A percentile compares a stretch with the other conserved stretches of the same genome.
Conservation (phyloP, 2,113 vertebrate genomes). For the Erinaceus europaeus region DNA sequence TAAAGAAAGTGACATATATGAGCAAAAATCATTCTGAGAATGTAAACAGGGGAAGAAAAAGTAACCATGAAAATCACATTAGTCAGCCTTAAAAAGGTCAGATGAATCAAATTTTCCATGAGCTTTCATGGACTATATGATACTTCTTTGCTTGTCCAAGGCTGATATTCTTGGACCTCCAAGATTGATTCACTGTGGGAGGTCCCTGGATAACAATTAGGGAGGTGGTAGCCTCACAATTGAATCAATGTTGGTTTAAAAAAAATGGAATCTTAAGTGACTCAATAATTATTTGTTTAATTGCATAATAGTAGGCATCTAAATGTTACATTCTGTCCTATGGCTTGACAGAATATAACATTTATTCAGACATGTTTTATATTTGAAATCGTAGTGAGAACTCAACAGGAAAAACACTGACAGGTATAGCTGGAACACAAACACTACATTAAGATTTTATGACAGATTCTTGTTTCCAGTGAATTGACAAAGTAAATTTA, state of each 20-base stretch:
- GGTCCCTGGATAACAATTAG: background rate
- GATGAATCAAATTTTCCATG: conserved; percentile 77
- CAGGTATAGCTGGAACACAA: too few species aligned
- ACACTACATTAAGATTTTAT: too few species aligned
- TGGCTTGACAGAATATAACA: background rate
- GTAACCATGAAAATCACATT: conserved; percentile 74
- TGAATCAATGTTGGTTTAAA: background rate
- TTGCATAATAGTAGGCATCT: background rate
- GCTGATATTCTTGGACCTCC: background rate
- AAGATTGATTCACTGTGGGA: background rate
- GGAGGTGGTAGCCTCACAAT: background rate
- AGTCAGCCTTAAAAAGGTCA: conserved; percentile 73
- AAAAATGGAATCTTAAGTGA: background rate
- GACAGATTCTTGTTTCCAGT: too few species aligned
- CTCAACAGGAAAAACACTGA: background rate
- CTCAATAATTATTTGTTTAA: conserved; percentile 11
- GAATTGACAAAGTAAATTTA: too few species aligned
- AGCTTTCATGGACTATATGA: conserved; percentile 71
- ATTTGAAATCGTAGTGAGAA: conserved; percentile 19
- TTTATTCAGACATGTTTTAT: background rate
- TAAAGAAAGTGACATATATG: conserved; percentile 62
- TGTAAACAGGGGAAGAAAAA: conserved; percentile 79
- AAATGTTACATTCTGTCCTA: background rate
- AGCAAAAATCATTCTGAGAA: conserved; percentile 60
- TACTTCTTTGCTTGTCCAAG: conserved; percentile 25